A percentile compares a stretch with the other conserved stretches of the same genome.
Conservation (phyloP, 2,888 invertebrate species). For the Acrobasis suavella region DNA sequence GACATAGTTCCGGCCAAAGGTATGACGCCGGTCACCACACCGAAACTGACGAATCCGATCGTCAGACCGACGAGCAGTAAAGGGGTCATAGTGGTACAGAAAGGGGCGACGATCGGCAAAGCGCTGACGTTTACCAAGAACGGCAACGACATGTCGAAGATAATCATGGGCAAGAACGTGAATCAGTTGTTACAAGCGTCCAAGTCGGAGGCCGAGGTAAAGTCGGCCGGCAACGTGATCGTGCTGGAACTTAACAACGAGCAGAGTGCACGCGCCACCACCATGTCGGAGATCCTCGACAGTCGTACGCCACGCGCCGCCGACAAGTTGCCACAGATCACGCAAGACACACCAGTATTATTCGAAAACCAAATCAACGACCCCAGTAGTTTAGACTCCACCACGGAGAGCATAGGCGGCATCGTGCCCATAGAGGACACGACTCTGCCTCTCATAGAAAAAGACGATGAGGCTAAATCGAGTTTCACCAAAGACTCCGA, state of each 20-base stretch:
- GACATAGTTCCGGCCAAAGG: constrained; percentile 76
- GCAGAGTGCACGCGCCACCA: constrained; percentile 69
- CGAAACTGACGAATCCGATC: constrained; percentile 71
- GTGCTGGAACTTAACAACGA: constrained; percentile 76
- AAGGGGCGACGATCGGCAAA: constrained; percentile 79
- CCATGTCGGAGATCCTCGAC: constrained; percentile 75
- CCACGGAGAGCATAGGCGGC: constrained; percentile 64
- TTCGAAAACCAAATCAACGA: constrained; percentile 68
- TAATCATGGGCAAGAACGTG: constrained; percentile 78
- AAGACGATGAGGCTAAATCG: constrained; percentile 53
- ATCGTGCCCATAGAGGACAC: constrained; percentile 58
- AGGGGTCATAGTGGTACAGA: constrained; percentile 84
- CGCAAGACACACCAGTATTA: constrained; percentile 82
- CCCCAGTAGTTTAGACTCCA: constrained; percentile 70
- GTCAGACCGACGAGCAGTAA: constrained; percentile 73
- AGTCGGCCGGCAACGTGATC: constrained; percentile 71
- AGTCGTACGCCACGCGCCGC: constrained; percentile 53
- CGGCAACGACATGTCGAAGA: constrained; percentile 75
- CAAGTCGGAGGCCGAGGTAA: constrained; percentile 64
- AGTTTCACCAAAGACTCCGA: constrained; percentile 57
- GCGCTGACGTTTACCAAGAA: constrained; percentile 74
- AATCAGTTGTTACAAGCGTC: constrained; percentile 72
- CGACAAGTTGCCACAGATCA: constrained; percentile 62
- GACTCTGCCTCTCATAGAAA: constrained; percentile 52
- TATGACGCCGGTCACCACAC: constrained; percentile 59